Percentiles rank a stretch among this genome's conserved stretches.
phyloP scores from a whole-genome alignment of 2,113 vertebrate species.

The Argyrosomus japonicus region DNA sequence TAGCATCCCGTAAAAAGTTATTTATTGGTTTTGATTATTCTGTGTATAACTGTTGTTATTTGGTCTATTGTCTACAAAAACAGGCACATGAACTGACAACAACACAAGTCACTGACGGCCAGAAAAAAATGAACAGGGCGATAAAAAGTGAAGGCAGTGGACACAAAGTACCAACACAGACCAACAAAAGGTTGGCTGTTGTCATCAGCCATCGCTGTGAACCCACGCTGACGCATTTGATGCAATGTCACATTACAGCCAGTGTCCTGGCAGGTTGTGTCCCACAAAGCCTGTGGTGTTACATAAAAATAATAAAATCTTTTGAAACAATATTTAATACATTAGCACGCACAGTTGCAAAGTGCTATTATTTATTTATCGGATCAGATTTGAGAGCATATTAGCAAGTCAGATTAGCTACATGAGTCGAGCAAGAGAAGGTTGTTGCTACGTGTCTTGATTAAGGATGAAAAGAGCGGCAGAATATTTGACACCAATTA shows the following conservation, averaged over 20 bases:
- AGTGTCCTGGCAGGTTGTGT: background rate
- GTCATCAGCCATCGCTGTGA: conserved; percentile 48
- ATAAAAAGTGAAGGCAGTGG: conserved; percentile 38
- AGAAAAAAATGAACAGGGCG: background rate
- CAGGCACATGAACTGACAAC: no score
- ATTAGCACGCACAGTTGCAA: background rate
- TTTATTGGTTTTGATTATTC: no score
- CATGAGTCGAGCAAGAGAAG: background rate
- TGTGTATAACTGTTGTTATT: no score
- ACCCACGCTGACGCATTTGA: conserved; percentile 32
- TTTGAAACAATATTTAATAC: background rate
- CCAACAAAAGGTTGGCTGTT: conserved; percentile 54
- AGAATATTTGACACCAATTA: background rate
- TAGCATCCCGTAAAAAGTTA: no score
- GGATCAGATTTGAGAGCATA: background rate
- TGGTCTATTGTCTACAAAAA: no score
- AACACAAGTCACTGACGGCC: background rate
- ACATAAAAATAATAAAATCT: background rate
- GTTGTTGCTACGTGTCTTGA: background rate
- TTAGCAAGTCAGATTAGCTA: background rate
- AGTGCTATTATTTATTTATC: background rate
- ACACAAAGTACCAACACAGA: conserved; percentile 51
- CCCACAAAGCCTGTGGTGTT: background rate
- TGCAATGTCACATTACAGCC: conserved; percentile 10
- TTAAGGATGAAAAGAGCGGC: background rate